Base-by-base conservation (phyloP, 2,888 invertebrate species). In the Thymelicus acteon region DNA sequence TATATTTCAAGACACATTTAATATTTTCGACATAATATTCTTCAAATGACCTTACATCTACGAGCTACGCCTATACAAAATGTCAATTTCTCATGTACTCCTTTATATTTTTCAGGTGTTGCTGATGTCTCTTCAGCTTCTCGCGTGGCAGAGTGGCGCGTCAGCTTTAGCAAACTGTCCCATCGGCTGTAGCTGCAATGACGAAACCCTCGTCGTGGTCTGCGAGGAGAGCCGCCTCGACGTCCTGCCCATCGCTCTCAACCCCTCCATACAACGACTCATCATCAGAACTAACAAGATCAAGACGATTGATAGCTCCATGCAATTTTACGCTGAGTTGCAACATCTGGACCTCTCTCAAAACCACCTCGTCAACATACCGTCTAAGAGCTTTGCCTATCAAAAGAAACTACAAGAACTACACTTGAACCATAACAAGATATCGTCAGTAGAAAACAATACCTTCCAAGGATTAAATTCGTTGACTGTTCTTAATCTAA, bases 231-330 rank as follows among this genome's bases (percentile, higher is more conserved):
- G 97, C 83, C 97, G 97, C 77, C 94, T 98, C 73, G 98, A 98
- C 91, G 97, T 98, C 68, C 95, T 98, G 74, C 98, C 98, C 73
- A 98, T 98, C 81, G 97, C 98, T 3, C 94, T 98, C 75, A 98
- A 98, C 92, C 98, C 98, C 54, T 97, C 97, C 80, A 97, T 98
- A 75, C 97, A 97, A 85, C 95, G 97, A 68, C 95, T 98, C 80
- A 96, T 97, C 78, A 95, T 98, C 74, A 96, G 96, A 80, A 97
- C 97, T 87, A 98, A 98, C 88, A 96, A 96, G 82, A 97, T 98
- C 81, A 97, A 97, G 87, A 97, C 97, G 15, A 97, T 98, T 77
- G 98, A 98, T 88, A 97, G 97, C 63, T 97, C 97, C 37, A 97
- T 98, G 90, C 97, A 97, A 85, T 98, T 98, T 91, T 98, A 98